Base-by-base conservation (phyloP, 2,113 vertebrate species). In the Ovis aries region DNA sequence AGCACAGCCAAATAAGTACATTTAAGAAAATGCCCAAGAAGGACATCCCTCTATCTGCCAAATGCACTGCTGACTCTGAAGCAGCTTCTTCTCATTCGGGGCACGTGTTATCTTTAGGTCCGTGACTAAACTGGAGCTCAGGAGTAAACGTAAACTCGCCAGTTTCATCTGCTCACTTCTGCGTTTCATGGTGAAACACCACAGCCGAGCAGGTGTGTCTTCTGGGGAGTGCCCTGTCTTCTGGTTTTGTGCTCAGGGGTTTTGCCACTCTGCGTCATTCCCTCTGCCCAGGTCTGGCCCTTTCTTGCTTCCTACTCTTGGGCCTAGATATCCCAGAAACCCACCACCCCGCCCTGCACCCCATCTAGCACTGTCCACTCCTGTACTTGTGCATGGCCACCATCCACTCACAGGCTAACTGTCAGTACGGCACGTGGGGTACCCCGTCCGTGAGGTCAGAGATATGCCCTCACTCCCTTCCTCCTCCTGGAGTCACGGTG, bases 331-430 rank as follows among this genome's bases (percentile, higher is more conserved):
- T 27, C 67, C 13, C 62, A 40, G 11, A 31, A 91, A 15, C 59
- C 6, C 23, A 36, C 12, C 2, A 4, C 11, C 40, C 36, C 1
- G 6, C 71, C 55, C 31, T 4, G 7, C 50, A 64, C 36, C 40
- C 59, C 2, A 10, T 9, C 9, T 45, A 36, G 43, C 33, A 19
- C 74, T 2, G 0, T 0, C 1, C 27, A 5, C 2, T 53, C 27
- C 29, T 33, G 14, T 13, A 12, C 2, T 5, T 2, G n/a, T 0
- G 1, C 25, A 27, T 0, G 1, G 2, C 43, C 57, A 64, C 12
- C 0, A 2, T 2, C 43, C 40, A n/a, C 43, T 27, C 57, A n/a
- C 6, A 40, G 33, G 27, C 33, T 45, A n/a, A 33, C 7, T 92
- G 90, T 43, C 27, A 40, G 10, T 0, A 21, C 1, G 1, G 45